These are phyloP conservation scores for Neogale vison DNA, from an alignment of 2,113 vertebrate species.

Conservation along the genomic window DNA sequence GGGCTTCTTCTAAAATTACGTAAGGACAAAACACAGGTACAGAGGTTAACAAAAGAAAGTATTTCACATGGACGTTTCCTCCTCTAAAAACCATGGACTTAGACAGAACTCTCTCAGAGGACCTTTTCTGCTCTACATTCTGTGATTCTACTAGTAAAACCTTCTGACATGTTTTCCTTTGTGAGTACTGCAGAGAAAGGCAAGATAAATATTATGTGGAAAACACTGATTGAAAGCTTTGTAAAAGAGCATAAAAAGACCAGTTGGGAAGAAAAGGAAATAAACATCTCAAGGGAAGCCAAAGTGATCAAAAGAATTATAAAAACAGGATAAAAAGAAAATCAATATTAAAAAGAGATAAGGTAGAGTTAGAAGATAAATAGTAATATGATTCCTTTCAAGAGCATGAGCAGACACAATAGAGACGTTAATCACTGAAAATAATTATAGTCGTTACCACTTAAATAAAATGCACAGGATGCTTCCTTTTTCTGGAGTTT, in stretches of 20 bases:
- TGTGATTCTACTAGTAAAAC: slow-evolving; percentile 52
- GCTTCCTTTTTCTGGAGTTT: not conserved
- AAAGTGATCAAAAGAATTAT: slow-evolving; percentile 75
- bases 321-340: slow-evolving; percentile 73
- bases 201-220: slow-evolving; percentile 58
- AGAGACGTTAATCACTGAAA: not conserved
- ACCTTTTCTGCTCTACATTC: not conserved
- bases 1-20: not conserved
- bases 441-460: not conserved
- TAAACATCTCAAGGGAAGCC: slow-evolving; percentile 62
- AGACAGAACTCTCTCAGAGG: slow-evolving; percentile 31
- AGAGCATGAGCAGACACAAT: slow-evolving; percentile 11
- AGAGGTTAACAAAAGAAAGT: slow-evolving; percentile 37
- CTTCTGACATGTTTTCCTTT: slow-evolving; percentile 70
- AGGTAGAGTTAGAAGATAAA: slow-evolving; percentile 48
- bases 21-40: not conserved
- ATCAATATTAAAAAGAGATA: slow-evolving; percentile 71
- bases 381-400: slow-evolving; percentile 54
- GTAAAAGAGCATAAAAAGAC: slow-evolving; percentile 65
- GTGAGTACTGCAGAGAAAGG: slow-evolving; percentile 60
- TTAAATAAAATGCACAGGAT: not conserved
- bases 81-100: not conserved
- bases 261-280: slow-evolving; percentile 61
- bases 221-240: slow-evolving; percentile 63
- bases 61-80: not conserved